Base-by-base conservation (phyloP, 1,140 invertebrate species). In the Trypoxylus dichotomus region DNA sequence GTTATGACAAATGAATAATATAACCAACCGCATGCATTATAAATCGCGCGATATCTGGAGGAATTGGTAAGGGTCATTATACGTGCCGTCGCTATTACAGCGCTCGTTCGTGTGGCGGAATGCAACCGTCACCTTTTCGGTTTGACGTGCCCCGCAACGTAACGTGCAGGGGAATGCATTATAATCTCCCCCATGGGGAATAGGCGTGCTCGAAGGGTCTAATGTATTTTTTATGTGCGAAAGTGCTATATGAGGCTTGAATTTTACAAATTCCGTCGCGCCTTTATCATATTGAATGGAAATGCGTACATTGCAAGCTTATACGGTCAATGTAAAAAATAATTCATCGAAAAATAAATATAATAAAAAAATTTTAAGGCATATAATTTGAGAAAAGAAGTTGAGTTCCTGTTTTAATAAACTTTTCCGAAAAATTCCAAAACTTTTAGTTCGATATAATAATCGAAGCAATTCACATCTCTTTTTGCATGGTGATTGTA, bases 1-100 rank as follows among this genome's bases (percentile, higher is more conserved):
- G 60, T 24, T 68, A 68, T 68, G 60, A 68, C 60, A 68, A 68
- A 68, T 68, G 60, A 68, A 68, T 68, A 68, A 68, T 68, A 68
- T 68, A 68, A 27, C 24, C 27, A 68, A 24, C 60, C 60, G 60
- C 60, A 29, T 29, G 7, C 60, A 29, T 68, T 68, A 68, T 68
- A 68, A 68, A 68, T 68, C 10, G 60, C 24, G 21, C 27, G 60
- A 54, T 68, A 24, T 68, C 27, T 29, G 60, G 60, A 29, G 21
- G 60, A 68, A 68, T 68, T 13, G 60, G 27, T 29, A 68, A 15
- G 60, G 60, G 27, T 68, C 60, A 68, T 68, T 68, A 68, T 68
- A 29, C 13, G 24, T 68, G 27, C 60, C 11, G 21, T 8, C 24
- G 60, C 24, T 68, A 68, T 68, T 68, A 68, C 60, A 7, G 47